These are phyloP conservation scores for Danio choprae DNA, from an alignment of 2,797 vertebrate species.

Conservation along the genomic window DNA sequence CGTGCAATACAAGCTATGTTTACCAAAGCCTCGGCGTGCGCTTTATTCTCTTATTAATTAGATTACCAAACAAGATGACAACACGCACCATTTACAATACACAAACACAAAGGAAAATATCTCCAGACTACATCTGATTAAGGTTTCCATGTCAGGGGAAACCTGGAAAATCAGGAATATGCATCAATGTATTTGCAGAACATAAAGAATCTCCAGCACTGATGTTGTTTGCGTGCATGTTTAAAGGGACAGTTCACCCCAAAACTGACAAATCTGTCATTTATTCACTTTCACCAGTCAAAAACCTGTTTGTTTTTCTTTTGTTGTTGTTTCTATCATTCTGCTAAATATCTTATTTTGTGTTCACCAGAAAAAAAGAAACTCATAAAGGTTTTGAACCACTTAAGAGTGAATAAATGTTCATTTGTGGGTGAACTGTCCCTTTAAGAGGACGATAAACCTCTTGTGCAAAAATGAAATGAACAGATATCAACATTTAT, in stretches of 20 bases:
- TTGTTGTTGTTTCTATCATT: too few relatives aligned
- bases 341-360: too few relatives aligned
- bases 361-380: too few relatives aligned
- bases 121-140: neutral
- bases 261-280: too few relatives aligned
- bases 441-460: too few relatives aligned
- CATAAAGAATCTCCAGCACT: neutral
- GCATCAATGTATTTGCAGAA: neutral
- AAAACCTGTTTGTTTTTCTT: too few relatives aligned
- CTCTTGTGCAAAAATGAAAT: neutral
- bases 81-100: neutral
- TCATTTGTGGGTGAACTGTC: too few relatives aligned
- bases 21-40: neutral
- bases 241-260: too few relatives aligned
- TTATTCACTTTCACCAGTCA: too few relatives aligned
- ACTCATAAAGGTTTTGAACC: too few relatives aligned
- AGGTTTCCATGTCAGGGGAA: neutral
- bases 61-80: neutral
- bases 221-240: too few relatives aligned
- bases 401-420: too few relatives aligned
- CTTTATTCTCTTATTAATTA: neutral
- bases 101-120: neutral
- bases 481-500: neutral
- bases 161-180: neutral
- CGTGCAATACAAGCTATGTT: constrained; percentile 6